Base-by-base conservation (phyloP, 2,888 invertebrate genomes). In the Clanis bilineata region DNA sequence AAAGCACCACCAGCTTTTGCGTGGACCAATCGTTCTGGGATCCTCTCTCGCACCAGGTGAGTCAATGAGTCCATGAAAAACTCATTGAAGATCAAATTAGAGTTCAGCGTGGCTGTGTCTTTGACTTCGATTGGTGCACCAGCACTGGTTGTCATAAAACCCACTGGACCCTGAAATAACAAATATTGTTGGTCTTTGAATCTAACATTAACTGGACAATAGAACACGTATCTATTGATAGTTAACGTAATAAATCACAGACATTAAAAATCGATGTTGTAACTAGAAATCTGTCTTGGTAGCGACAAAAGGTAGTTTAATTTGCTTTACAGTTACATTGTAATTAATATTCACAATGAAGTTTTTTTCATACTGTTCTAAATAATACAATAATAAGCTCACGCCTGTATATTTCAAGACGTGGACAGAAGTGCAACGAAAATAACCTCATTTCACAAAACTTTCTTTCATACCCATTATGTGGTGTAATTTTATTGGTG, bases 1-100 rank as follows among this genome's bases (percentile, higher is more conserved):
- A 96, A 96, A 2, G 96, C 96, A n/a, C 96, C 97, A 41, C 95
- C 97, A 64, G 97, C 98, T 85, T 98, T 98, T 0, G 98, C 98
- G 81, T 98, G 98, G 0, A 97, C 97, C 0, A 98, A 95, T 67
- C 98, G 93, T 80, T 98, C 98, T 0, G 98, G 98, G 69, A 98
- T 98, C 56, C 98, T 93, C 82, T 98, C 98, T 32, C 97, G 92
- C 74, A 95, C 94, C 73, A 98, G 97, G 77, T 97, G 96, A 0
- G 95, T 93, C 68, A 96, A 84, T 75, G 95, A 95, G 72, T 96
- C 96, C 59, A 96, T 74, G 63, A 94, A 95, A 56, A 94, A 94
- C 67, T 94, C 94, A 82, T 98, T 98, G 81, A 97, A 96, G 10
- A 98, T 81, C 3, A 98, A 92, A 36, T 94, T 91, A 0, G 94